Percentiles rank a stretch among this genome's conserved stretches.
Evolutionary conservation across 2,113 vertebrate genomes (phyloP).

Genomic region (Coreoperca whiteheadi): DNA sequence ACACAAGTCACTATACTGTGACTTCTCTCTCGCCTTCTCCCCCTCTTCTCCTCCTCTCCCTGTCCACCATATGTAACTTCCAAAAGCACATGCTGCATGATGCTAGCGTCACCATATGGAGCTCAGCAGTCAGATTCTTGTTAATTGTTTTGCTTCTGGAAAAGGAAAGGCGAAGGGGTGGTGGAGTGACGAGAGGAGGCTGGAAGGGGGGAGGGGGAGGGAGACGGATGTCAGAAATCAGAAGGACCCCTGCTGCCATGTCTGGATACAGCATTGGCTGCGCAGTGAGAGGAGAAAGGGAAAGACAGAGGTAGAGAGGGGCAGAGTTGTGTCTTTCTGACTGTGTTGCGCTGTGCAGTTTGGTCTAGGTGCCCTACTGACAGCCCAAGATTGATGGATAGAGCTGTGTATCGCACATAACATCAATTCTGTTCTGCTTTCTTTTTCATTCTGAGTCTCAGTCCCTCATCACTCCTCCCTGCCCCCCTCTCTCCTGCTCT

Average conservation of each 20-base stretch:
- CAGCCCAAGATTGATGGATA: constrained; percentile 70
- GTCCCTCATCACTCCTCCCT: constrained; percentile 65
- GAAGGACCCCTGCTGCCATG: constrained; percentile 69
- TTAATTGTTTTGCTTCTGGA: constrained; percentile 69
- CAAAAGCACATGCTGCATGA: constrained; percentile 54
- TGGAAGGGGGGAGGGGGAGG: constrained; percentile 37
- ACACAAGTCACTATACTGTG: background rate
- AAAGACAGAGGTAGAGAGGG: constrained; percentile 32
- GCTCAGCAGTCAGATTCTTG: constrained; percentile 64
- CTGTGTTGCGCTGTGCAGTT: constrained; percentile 57
- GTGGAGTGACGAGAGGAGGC: constrained; percentile 4
- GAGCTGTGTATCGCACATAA: constrained; percentile 68
- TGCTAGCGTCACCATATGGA: constrained; percentile 62
- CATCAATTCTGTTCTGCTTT: constrained; percentile 78
- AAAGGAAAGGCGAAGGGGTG: constrained; percentile 12
- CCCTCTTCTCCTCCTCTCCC: background rate
- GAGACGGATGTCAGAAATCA: constrained; percentile 67
- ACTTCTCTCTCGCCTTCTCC: background rate
- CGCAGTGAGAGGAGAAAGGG: constrained; percentile 41
- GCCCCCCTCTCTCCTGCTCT: constrained; percentile 41
- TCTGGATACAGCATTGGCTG: constrained; percentile 61
- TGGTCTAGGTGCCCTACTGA: constrained; percentile 61
- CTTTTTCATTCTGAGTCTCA: constrained; percentile 68
- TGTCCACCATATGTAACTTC: constrained; percentile 38
- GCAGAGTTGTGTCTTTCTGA: constrained; percentile 53